Base-by-base conservation (phyloP, 2,113 vertebrate species). In the Calcarius ornatus region DNA sequence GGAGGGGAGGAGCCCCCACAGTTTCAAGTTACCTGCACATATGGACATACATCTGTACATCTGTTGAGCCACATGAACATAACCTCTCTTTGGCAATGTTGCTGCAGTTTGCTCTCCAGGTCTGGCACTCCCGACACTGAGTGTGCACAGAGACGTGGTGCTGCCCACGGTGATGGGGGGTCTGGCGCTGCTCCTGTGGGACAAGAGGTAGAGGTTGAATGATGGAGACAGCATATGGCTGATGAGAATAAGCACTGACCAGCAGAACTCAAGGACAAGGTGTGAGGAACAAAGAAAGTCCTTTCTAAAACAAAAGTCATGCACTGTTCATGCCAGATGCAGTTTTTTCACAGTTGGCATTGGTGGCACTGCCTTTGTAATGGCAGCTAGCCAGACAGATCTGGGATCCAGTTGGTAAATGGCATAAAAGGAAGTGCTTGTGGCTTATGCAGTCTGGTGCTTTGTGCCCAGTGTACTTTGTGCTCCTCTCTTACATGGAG, bases 11-110 rank as follows among this genome's bases (percentile, higher is more conserved):
- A 84, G 61, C 61, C 59, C 56, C 10, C 13, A 0, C 27, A 47
- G 81, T 64, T 24, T 91, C 86, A 70, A 50, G 82, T 96, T 91
- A 35, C 73, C 64, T 63, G 77, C 60, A 30, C 80, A 50, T 86
- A 91, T 56, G 70, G 92, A 63, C 43, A 5, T 43, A 48, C 37
- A 61, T 78, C 64, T 70, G 50, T 53, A 40, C 73, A 21, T 92
- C 57, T 60, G 24, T 43, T 66, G 47, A 81, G 64, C 78, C 75
- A 38, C 21, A 31, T 1, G 2, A 38, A 38, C 24, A 9, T 19
- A 56, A 38, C 42, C 40, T 73, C 48, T 70, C 56, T 68, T 68
- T 84, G 83, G 51, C 69, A 65, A 3, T 10, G 1, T 50, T 66
- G 77, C 69, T 81, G 73, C 2, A 13, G 24, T 23, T 91, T 89